These are phyloP conservation scores for Toxotes lorentzi DNA, from an alignment of 2,797 vertebrate species.

Conservation along the genomic window DNA sequence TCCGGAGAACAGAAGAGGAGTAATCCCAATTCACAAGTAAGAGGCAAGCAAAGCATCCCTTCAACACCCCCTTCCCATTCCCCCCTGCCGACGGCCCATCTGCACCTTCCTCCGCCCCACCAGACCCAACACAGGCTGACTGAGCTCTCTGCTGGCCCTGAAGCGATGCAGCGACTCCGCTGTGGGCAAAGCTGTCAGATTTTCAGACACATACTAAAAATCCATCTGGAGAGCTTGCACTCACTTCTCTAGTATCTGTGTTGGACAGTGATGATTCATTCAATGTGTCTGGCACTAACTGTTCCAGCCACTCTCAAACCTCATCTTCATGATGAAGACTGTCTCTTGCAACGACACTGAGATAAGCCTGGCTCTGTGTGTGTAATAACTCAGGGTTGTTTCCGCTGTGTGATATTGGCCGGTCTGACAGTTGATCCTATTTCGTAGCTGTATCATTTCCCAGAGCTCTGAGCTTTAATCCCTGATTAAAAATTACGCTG, in stretches of 20 bases:
- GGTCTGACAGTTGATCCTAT: conserved; percentile 14
- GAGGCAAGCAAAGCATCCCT: conserved; percentile 22
- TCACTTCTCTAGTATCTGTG: conserved; percentile 12
- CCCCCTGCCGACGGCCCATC: conserved; percentile 50
- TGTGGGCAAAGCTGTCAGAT: conserved; percentile 61
- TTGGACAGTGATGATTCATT: conserved; percentile 43
- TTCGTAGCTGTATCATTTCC: conserved; percentile 7
- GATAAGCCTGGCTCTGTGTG: neutral
- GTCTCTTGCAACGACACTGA: neutral
- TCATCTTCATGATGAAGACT: conserved; percentile 15
- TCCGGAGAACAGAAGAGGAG: conserved; percentile 26
- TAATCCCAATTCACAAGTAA: conserved; percentile 19
- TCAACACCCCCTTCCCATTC: neutral
- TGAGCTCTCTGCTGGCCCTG: conserved; percentile 34
- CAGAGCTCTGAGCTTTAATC: conserved; percentile 22
- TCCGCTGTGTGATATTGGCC: neutral
- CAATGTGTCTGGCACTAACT: conserved; percentile 14
- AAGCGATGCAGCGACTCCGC: conserved; percentile 28
- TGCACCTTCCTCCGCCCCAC: conserved; percentile 51
- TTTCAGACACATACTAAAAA: conserved; percentile 51
- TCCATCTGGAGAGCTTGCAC: conserved; percentile 48
- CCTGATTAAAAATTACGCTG: conserved; percentile 29
- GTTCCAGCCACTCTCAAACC: conserved; percentile 3
- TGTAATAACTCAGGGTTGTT: neutral
- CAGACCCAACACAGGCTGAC: conserved; percentile 50